These are phyloP conservation scores for Lasioglossum zephyrum DNA, from an alignment of 2,888 invertebrate genomes.

Conservation along the genomic window DNA sequence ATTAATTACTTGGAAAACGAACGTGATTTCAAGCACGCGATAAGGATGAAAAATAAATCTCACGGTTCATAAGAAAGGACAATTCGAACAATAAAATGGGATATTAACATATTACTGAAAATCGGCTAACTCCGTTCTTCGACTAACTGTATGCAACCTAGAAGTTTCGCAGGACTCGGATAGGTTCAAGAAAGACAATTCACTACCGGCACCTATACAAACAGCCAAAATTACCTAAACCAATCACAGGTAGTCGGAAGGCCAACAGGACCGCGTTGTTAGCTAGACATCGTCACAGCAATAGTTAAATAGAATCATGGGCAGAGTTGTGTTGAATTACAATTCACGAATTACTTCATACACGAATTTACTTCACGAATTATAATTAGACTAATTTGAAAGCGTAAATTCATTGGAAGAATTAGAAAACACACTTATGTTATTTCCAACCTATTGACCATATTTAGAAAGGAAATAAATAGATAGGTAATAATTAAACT, in stretches of 20 bases:
- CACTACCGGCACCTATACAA: neutral
- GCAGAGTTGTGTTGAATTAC: too few species aligned
- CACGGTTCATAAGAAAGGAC: neutral
- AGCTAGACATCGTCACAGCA: neutral
- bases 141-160: neutral
- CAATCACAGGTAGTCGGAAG: neutral
- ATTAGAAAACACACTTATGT: too few species aligned
- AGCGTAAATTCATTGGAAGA: too few species aligned
- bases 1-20: too few species aligned
- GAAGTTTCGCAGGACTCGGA: neutral
- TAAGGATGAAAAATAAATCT: neutral
- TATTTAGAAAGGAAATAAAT: too few species aligned
- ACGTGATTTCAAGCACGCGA: neutral
- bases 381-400: too few species aligned
- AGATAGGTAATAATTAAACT: too few species aligned
- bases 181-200: neutral
- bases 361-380: too few species aligned
- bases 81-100: neutral
- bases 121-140: neutral
- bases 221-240: neutral
- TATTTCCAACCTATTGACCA: too few species aligned
- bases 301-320: constrained; percentile 1
- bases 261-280: neutral
- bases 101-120: neutral
- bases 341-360: too few species aligned